Percentiles rank a stretch among this genome's conserved stretches.
Conservation (phyloP, 2,797 vertebrate genomes). For the Gymnothorax reevesii region DNA sequence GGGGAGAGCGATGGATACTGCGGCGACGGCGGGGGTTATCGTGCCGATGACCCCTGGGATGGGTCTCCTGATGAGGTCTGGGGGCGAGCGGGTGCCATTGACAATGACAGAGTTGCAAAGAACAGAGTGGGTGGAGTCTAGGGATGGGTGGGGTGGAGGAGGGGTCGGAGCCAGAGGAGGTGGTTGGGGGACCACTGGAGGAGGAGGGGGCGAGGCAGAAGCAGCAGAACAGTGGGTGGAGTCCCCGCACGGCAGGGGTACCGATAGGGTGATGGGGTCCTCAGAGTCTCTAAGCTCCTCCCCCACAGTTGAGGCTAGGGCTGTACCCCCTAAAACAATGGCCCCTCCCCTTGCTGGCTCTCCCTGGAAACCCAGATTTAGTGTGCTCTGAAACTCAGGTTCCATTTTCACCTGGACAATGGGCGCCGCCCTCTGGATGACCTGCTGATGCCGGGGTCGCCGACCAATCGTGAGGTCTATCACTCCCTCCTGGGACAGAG, state of each 20-base stretch:
- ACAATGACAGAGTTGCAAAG: slow-evolving; percentile 91
- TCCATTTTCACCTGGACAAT: slow-evolving; percentile 87
- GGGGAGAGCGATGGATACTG: background rate
- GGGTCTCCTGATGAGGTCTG: slow-evolving; percentile 65
- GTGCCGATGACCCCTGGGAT: no score
- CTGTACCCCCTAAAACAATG: slow-evolving; percentile 61
- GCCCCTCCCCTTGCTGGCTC: slow-evolving; percentile 40
- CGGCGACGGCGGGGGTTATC: background rate
- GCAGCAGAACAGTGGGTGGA: slow-evolving; percentile 68
- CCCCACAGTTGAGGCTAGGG: slow-evolving; percentile 68
- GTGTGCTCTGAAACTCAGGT: slow-evolving; percentile 78
- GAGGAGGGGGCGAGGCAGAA: slow-evolving; percentile 47
- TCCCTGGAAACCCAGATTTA: slow-evolving; percentile 69
- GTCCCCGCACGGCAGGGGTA: slow-evolving; percentile 66
- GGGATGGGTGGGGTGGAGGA: slow-evolving; percentile 61
- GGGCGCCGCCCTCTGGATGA: slow-evolving; percentile 86
- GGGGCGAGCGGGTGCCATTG: slow-evolving; percentile 78
- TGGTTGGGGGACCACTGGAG: slow-evolving; percentile 60
- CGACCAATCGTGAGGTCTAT: slow-evolving; percentile 94
- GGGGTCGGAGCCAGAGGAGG: slow-evolving; percentile 56
- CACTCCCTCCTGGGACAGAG: slow-evolving; percentile 85
- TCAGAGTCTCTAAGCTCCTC: slow-evolving; percentile 70
- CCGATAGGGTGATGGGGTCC: slow-evolving; percentile 57
- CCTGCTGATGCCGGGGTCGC: slow-evolving; percentile 87
- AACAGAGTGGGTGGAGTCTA: slow-evolving; percentile 69